phyloP scores from a whole-genome alignment of 2,113 vertebrate species.

The Nannospalax galili region DNA sequence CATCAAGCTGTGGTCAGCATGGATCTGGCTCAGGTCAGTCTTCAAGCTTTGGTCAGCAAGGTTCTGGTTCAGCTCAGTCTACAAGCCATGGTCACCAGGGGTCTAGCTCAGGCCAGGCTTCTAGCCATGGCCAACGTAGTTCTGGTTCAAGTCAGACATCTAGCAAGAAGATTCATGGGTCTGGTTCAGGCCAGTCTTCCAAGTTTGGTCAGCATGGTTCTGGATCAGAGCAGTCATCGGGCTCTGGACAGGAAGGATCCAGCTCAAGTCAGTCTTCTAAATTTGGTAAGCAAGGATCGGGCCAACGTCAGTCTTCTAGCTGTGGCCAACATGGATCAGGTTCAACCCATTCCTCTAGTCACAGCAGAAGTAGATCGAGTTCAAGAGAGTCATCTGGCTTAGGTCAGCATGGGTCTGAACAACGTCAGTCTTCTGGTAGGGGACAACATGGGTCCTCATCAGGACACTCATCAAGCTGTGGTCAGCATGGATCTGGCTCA shows the following conservation, averaged over 20 bases:
- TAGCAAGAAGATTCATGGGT: no score
- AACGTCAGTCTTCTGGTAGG: not conserved
- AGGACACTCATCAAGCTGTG: not conserved
- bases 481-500: no score
- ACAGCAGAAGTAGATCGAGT: not conserved
- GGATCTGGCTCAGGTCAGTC: not conserved
- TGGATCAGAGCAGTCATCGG: rapidly evolving
- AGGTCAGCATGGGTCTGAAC: rapidly evolving
- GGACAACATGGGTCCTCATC: not conserved
- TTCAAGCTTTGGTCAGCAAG: not conserved
- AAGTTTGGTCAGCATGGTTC: rapidly evolving
- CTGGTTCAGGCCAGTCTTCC: not conserved
- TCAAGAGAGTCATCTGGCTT: not conserved
- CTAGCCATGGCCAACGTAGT: no score
- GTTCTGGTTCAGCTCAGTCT: not conserved
- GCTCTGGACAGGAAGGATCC: no score
- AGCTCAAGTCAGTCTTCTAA: not conserved
- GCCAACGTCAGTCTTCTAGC: not conserved
- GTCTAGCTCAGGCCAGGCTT: not conserved
- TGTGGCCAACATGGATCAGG: no score
- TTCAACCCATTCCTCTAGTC: no score
- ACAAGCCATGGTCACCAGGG: no score
- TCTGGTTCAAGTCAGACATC: no score
- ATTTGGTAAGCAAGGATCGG: no score
- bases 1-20: not conserved